These are phyloP conservation scores for Seira ritae DNA, from an alignment of 2,888 invertebrate species.

Conservation along the genomic window DNA sequence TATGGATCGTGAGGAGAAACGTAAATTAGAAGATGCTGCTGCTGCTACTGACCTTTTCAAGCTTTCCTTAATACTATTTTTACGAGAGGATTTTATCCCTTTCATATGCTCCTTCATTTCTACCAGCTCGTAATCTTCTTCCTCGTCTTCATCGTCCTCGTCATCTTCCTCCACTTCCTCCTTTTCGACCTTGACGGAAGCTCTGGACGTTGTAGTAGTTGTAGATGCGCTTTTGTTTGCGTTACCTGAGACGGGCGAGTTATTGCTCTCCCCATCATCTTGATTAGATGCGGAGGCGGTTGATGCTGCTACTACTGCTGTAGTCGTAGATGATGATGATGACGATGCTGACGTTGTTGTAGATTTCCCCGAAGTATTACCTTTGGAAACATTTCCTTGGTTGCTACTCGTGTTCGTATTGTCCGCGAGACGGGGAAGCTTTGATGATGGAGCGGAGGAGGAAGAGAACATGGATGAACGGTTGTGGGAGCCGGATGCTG, in stretches of 20 bases:
- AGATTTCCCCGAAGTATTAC: conserved; percentile 57
- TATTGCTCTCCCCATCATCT: conserved; percentile 19
- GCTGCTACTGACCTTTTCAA: conserved; percentile 62
- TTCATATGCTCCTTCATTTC: conserved; percentile 61
- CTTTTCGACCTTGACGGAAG: conserved; percentile 35
- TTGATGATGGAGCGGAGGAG: conserved; percentile 69
- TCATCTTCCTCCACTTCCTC: conserved; percentile 51
- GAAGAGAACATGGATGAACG: conserved; percentile 68
- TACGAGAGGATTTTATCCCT: conserved; percentile 59
- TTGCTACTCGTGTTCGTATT: conserved; percentile 53
- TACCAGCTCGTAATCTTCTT: conserved; percentile 55
- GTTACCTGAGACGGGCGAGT: conserved; percentile 23
- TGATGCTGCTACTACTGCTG: neutral
- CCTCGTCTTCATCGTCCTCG: conserved; percentile 56
- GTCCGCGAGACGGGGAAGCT: conserved; percentile 70
- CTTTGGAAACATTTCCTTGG: conserved; percentile 56
- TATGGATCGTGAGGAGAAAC: conserved; percentile 37
- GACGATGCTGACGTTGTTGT: conserved; percentile 43
- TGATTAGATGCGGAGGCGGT: conserved; percentile 17
- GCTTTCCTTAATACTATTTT: conserved; percentile 62
- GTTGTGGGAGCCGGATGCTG: conserved; percentile 68
- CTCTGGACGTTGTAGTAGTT: conserved; percentile 14
- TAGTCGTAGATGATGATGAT: conserved; percentile 34
- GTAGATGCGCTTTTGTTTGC: conserved; percentile 25
- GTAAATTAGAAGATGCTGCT: conserved; percentile 55